These are phyloP conservation scores for Climacteris rufus DNA, from an alignment of 2,113 vertebrate species.

Conservation along the genomic window DNA sequence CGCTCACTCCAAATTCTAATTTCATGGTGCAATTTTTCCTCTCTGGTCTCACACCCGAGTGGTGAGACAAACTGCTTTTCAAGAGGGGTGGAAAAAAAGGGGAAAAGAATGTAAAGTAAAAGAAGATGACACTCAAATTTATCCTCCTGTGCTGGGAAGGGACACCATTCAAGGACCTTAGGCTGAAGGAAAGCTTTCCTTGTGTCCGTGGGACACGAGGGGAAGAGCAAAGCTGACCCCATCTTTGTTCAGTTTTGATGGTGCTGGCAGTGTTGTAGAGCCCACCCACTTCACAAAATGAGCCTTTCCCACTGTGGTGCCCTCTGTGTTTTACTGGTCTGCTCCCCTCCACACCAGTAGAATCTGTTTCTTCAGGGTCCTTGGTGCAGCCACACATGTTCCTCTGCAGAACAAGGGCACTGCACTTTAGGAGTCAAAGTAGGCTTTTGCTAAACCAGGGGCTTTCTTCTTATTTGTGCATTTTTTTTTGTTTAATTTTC, in stretches of 20 bases:
- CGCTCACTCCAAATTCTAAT: not conserved
- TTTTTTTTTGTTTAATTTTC: not conserved
- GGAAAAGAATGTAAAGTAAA: not conserved
- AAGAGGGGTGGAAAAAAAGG: not conserved
- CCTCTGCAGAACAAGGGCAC: not conserved
- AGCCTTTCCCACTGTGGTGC: not conserved
- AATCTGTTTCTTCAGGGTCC: not conserved
- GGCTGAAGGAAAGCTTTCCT: not conserved
- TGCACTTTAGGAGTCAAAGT: not conserved
- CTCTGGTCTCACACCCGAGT: not conserved
- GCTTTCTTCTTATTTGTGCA: fast-evolving
- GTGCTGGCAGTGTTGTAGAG: not conserved
- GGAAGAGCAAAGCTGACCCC: not conserved
- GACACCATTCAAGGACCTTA: not conserved
- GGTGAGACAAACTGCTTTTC: not conserved
- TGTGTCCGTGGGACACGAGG: fast-evolving
- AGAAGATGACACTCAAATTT: not conserved
- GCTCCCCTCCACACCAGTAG: not conserved
- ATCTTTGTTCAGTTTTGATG: not conserved
- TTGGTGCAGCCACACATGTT: not conserved
- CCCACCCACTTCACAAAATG: not conserved
- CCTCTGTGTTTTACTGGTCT: not conserved
- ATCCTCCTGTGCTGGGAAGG: not conserved
- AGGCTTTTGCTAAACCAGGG: not conserved
- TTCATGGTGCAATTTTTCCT: not conserved